Base-by-base conservation (phyloP, 2,113 vertebrate genomes). In the Anhinga anhinga region DNA sequence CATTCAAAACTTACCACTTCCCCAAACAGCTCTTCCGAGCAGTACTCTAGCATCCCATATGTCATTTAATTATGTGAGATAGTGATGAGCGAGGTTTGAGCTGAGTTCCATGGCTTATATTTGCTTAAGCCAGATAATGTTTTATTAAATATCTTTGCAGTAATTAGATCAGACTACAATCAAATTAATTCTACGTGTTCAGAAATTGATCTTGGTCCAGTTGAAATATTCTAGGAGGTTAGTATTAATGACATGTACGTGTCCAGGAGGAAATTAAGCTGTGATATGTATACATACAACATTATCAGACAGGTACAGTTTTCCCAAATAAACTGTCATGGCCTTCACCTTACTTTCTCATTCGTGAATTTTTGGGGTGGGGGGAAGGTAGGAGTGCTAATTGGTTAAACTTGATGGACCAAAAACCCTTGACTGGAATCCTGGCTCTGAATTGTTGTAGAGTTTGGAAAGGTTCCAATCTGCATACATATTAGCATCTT, bases 281-380 rank as follows among this genome's bases (percentile, higher is more conserved):
- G 97, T 98, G 96, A 86, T 92, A 69, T 97, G 89, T 97, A 86
- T 96, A 88, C 96, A 74, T 88, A 90, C 80, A 72, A 73, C 32
- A 15, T 79, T 93, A 97, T 95, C 94, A 93, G 95, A 95, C 73
- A 97, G 96, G 97, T 97, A 98, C 97, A 96, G 11, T 97, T 97
- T 98, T 97, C 86, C 11, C 66, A 95, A 98, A 98, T 98, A 98
- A 98, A 98, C 95, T 96, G 72, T 98, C 94, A 95, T 93, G 94
- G 93, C 96, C 97, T 97, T 97, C 86, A 96, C 36, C 12, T 72
- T 69, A 15, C 27, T 59, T 83, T 92, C 80, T 96, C 32, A 55
- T 92, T 92, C 23, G 90, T 96, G 80, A 86, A 29, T 97, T 93
- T 93, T 78, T 96, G 71, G 71, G 50, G 20, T 0, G 2, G 19